A percentile compares a stretch with the other conserved stretches of the same genome.
Evolutionary conservation across 2,797 vertebrate species (phyloP).

Genomic region (Balearica regulorum): DNA sequence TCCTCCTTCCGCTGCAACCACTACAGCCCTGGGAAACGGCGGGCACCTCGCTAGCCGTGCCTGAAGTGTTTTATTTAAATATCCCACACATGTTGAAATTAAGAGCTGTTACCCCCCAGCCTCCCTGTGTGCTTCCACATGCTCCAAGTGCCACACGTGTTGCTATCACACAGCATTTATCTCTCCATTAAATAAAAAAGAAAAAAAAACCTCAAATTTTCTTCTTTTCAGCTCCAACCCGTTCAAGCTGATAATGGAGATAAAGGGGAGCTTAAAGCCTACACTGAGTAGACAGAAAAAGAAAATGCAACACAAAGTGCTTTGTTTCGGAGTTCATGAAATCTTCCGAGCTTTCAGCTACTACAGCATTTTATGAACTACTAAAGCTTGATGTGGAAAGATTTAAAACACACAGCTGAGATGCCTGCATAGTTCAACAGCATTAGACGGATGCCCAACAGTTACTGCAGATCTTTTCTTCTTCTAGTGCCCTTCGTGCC

Average conservation of each 20-base stretch:
- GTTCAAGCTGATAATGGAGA: not conserved
- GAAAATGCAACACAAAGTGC: not conserved
- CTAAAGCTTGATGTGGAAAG: not conserved
- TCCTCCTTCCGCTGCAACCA: not conserved
- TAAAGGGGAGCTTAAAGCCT: not conserved
- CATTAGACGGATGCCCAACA: not conserved
- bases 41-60: rapidly evolving
- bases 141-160: not conserved
- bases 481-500: not conserved
- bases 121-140: not conserved
- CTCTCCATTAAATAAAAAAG: not conserved
- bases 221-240: not conserved
- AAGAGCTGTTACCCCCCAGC: not conserved
- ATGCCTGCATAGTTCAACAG: not conserved
- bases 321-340: not conserved
- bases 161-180: not conserved
- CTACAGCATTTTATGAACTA: not conserved
- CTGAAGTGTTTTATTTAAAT: not conserved
- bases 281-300: not conserved
- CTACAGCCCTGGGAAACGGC: not conserved
- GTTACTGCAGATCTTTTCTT: not conserved
- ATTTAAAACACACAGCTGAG: not conserved
- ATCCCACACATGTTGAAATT: not conserved
- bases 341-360: not conserved
- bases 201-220: not conserved